Conservation (phyloP, 2,888 invertebrate genomes). For the Falcaria lacertinaria region DNA sequence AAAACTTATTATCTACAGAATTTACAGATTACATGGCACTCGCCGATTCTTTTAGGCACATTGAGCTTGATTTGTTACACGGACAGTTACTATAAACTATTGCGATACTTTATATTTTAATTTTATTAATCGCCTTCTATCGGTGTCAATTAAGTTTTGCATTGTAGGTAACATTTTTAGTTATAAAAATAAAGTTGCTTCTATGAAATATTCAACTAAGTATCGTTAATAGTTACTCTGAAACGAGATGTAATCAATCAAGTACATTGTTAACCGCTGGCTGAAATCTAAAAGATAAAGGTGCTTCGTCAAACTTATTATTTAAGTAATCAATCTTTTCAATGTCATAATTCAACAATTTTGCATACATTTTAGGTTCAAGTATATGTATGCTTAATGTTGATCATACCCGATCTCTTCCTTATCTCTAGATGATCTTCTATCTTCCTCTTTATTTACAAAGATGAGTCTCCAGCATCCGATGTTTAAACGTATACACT, state of each 20-base stretch:
- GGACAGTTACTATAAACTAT: neutral
- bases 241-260: neutral
- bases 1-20: too few relatives aligned
- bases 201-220: too few relatives aligned
- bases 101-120: too few relatives aligned
- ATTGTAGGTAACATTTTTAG: too few relatives aligned
- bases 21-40: slow-evolving; percentile 1
- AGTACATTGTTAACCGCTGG: neutral
- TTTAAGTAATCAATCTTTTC: too few relatives aligned
- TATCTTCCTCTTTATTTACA: neutral
- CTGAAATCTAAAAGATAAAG: neutral
- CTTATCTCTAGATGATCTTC: neutral
- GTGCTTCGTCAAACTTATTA: neutral
- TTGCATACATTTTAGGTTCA: neutral
- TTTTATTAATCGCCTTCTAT: too few relatives aligned
- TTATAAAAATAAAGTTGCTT: too few relatives aligned
- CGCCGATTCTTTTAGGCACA: neutral
- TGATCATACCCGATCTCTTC: neutral
- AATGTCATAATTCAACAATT: neutral
- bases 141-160: too few relatives aligned
- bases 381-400: neutral
- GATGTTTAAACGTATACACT: neutral
- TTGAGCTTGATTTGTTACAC: neutral
- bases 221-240: too few relatives aligned
- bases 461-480: neutral